Percentiles rank a stretch among this genome's conserved stretches.
Conservation (phyloP, 2,797 vertebrate genomes). For the Etheostoma perlongum region DNA sequence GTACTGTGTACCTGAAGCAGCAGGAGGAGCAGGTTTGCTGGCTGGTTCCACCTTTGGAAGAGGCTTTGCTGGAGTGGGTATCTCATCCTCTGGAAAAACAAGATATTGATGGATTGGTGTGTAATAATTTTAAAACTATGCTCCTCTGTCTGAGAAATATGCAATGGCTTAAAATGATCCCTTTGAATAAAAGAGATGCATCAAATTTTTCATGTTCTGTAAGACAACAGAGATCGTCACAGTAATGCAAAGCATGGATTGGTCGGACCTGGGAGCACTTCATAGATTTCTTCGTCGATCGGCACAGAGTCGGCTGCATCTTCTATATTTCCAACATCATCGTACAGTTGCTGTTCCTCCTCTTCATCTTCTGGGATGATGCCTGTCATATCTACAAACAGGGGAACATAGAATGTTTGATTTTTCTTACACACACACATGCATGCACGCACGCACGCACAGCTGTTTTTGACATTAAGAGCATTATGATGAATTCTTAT, state of each 20-base stretch:
- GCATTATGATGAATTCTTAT: neutral
- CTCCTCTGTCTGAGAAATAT: neutral
- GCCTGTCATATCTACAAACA: constrained; percentile 86
- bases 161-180: neutral
- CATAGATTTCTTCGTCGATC: constrained; percentile 93
- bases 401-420: neutral
- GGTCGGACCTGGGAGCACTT: constrained; percentile 92
- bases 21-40: constrained; percentile 81
- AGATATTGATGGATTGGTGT: constrained; percentile 4
- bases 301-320: constrained; percentile 4
- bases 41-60: constrained; percentile 65
- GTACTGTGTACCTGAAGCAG: constrained; percentile 69
- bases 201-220: neutral
- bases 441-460: neutral
- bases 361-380: constrained; percentile 91
- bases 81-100: constrained; percentile 85
- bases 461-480: neutral
- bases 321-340: constrained; percentile 86
- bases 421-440: neutral
- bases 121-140: constrained; percentile 3
- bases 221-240: neutral
- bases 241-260: neutral
- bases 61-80: constrained; percentile 61
- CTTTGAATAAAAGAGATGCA: neutral
- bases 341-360: constrained; percentile 84